Evolutionary conservation across 1,140 invertebrate species (phyloP).

Genomic region (Globodera ellingtonae): DNA sequence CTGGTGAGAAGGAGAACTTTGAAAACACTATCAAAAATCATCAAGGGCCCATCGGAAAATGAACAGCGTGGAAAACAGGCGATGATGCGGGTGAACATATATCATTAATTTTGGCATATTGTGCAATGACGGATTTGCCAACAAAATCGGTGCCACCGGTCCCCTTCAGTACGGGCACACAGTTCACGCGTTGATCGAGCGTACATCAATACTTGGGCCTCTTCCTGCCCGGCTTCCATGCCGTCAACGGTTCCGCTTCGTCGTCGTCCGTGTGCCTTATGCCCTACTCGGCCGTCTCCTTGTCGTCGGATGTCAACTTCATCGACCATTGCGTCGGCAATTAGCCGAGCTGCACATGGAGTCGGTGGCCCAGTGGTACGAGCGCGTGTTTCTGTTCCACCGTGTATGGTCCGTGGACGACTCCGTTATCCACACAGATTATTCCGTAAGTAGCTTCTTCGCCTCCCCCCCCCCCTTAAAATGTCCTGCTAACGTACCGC

Average conservation of each 20-base stretch:
- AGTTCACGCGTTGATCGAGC: constrained; percentile 89
- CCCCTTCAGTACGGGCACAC: constrained; percentile 86
- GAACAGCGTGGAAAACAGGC: too few relatives aligned
- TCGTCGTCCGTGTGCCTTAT: neutral
- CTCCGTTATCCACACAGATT: constrained; percentile 90
- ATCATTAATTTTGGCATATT: neutral
- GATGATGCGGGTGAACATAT: too few relatives aligned
- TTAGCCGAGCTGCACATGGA: constrained; percentile 89
- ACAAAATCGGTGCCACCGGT: too few relatives aligned
- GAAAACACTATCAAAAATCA: too few relatives aligned
- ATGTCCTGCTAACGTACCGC: constrained; percentile 10
- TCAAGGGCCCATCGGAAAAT: too few relatives aligned
- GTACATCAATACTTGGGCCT: constrained; percentile 79
- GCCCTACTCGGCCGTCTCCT: constrained; percentile 68
- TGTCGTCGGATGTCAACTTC: constrained; percentile 77
- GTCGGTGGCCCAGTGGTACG: constrained; percentile 86
- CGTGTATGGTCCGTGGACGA: constrained; percentile 99
- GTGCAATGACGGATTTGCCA: neutral
- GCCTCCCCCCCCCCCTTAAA: neutral
- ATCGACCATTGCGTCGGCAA: constrained; percentile 97
- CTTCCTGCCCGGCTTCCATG: constrained; percentile 84
- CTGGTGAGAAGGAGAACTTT: too few relatives aligned
- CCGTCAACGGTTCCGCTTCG: constrained; percentile 46
- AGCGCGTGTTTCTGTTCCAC: constrained; percentile 88
- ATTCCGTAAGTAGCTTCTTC: constrained; percentile 70